Percentiles rank a stretch among this genome's conserved stretches.
Conservation (phyloP, 2,888 invertebrate species). For the Cosmia trapezina region DNA sequence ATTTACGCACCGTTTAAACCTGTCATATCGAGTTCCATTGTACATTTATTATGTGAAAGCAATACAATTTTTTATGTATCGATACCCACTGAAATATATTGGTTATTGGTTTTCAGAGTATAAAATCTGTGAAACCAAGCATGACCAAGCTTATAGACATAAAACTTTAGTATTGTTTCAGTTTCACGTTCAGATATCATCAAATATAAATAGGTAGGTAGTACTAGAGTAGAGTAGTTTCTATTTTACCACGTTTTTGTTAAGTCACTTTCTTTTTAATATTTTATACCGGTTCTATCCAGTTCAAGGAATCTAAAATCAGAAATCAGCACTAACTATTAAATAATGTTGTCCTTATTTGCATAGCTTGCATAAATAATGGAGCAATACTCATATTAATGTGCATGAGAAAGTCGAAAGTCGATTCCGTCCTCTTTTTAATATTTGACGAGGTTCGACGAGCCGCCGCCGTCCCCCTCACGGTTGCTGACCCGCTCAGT, state of each 20-base stretch:
- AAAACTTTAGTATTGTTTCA: slow-evolving; percentile 23
- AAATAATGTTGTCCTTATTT: slow-evolving; percentile 46
- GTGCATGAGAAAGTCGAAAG: slow-evolving; percentile 76
- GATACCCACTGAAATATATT: neutral
- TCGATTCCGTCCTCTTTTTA: slow-evolving; percentile 80
- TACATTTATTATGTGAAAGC: neutral
- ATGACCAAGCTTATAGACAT: neutral
- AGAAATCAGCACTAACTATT: slow-evolving; percentile 18
- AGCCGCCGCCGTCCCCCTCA: slow-evolving; percentile 65
- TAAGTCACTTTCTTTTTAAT: no score
- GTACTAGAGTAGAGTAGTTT: neutral
- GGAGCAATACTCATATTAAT: slow-evolving; percentile 61
- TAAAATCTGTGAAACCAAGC: slow-evolving; percentile 5
- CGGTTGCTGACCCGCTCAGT: slow-evolving; percentile 74
- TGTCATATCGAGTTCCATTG: neutral
- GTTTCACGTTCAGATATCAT: slow-evolving; percentile 6
- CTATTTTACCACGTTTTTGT: no score
- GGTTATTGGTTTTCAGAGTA: slow-evolving; percentile 12
- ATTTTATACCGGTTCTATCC: neutral
- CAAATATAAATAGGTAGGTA: neutral
- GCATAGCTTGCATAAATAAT: slow-evolving; percentile 62
- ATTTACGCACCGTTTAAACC: neutral
- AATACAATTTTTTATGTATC: slow-evolving; percentile 1
- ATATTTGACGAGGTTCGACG: slow-evolving; percentile 83
- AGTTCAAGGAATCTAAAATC: slow-evolving; percentile 9